A percentile compares a stretch with the other conserved stretches of the same genome.
These are phyloP conservation scores for Danio kyathit DNA, from an alignment of 2,797 vertebrate species.

Conservation along the genomic window DNA sequence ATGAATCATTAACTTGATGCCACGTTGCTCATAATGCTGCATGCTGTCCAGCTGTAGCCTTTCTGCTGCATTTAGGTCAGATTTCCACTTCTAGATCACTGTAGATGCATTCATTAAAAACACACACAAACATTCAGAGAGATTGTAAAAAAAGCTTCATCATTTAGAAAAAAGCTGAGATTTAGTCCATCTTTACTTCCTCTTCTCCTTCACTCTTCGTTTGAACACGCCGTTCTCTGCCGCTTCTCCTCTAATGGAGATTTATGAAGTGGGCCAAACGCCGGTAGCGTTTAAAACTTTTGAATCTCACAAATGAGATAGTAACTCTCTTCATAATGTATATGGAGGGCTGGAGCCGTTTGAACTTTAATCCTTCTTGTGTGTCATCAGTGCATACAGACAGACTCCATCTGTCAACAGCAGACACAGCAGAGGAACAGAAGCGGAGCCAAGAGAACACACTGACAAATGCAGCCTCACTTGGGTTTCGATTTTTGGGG, in stretches of 20 bases:
- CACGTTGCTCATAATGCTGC: too few relatives aligned
- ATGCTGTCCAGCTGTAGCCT: too few relatives aligned
- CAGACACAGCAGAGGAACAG: constrained; percentile 56
- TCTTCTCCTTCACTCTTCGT: constrained; percentile 25
- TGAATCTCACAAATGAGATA: constrained; percentile 68
- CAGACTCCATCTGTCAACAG: constrained; percentile 73
- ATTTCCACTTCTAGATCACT: too few relatives aligned
- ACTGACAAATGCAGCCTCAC: background rate
- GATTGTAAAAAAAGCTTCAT: constrained; percentile 1
- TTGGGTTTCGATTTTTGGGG: too few relatives aligned
- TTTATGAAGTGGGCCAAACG: constrained; percentile 67
- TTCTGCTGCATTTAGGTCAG: too few relatives aligned
- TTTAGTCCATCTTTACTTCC: constrained; percentile 12
- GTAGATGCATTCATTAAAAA: too few relatives aligned
- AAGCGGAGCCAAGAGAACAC: constrained; percentile 14
- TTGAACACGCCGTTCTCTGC: constrained; percentile 59
- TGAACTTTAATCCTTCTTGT: constrained; percentile 74
- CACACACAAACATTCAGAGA: background rate
- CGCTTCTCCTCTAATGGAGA: constrained; percentile 69
- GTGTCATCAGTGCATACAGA: constrained; percentile 70
- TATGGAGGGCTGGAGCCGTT: constrained; percentile 69
- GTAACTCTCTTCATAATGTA: constrained; percentile 67
- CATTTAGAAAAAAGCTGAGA: background rate
- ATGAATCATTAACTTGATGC: too few relatives aligned
- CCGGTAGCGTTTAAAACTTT: constrained; percentile 73